These are phyloP conservation scores for Bos javanicus DNA, from an alignment of 2,113 vertebrate species.

Conservation along the genomic window DNA sequence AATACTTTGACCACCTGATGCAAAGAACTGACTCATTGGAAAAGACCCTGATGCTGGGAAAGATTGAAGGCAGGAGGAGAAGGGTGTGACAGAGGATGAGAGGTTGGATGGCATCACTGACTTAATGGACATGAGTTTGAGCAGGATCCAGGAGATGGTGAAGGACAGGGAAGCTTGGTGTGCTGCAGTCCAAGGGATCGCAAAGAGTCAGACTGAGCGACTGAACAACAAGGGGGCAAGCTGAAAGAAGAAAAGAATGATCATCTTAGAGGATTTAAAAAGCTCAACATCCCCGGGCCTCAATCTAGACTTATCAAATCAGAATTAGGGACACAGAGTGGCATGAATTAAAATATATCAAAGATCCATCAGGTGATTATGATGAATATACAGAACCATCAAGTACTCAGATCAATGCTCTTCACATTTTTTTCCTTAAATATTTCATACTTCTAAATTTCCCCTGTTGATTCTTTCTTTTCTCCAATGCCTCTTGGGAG, in stretches of 20 bases:
- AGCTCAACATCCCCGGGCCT: fast-evolving
- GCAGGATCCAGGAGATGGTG: neutral
- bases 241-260: neutral
- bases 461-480: neutral
- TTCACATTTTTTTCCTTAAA: neutral
- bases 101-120: neutral
- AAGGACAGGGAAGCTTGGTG: neutral
- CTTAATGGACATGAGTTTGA: neutral
- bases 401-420: neutral
- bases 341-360: neutral
- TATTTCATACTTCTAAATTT: neutral
- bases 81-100: neutral
- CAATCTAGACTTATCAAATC: neutral
- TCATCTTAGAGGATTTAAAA: neutral
- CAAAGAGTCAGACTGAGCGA: fast-evolving
- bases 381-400: neutral
- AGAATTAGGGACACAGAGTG: neutral
- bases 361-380: neutral
- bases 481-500: neutral
- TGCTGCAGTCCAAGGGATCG: neutral
- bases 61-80: neutral
- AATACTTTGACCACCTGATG: neutral
- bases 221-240: neutral
- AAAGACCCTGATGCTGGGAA: neutral
- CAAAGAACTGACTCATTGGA: neutral